Evolutionary conservation across 1,140 invertebrate species (phyloP), one percentile per base, ranked within the genome.

Genomic region (Drosophila punjabiensis): DNA sequence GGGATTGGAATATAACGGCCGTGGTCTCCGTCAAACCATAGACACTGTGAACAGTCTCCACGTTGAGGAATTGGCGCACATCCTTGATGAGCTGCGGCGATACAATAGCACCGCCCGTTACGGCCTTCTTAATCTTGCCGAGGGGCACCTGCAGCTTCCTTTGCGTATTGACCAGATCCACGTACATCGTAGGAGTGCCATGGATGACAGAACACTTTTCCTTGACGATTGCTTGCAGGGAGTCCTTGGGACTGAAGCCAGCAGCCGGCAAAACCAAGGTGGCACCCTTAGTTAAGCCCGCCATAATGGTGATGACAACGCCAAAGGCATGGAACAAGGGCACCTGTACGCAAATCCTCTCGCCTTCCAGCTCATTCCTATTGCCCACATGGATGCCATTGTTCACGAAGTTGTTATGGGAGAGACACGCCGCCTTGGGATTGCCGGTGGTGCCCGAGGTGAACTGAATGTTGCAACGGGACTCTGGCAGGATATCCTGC

Each of bases 181-280:
- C 96, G 92, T 97, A 98, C 98, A 99, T 99, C 0, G 98, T 99
- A 6, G 99, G 99, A 0, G 98, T 99, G 14, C 98, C 98, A 82
- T 97, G 97, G 16, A 97, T 93, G 8, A 97, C 92, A 4, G 96
- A 96, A 83, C 97, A 97, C 95, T 95, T 96, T 93, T 98, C 96
- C 24, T 95, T 92, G 20, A 94, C 92, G 18, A 98, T 94, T 0
- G 96, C 94, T 33, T 96, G 93, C 14, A 98, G 80, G 1, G 96
- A 95, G 20, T 95, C 94, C 33, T 94, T 93, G 35, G 96, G 95
- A 94, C 96, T 96, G 93, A 96, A 98, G 3, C 94, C 94, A 0
- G 95, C 94, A 0, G 94, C 93, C 5, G 97, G 96, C 4, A 98
- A 76, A 1, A 99, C 95, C 18, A 96, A 68, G 0, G 96, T 96